A percentile compares a stretch with the other conserved stretches of the same genome.
Evolutionary conservation across 2,888 invertebrate species (phyloP).

Genomic region (Pilophorus perplexus): DNA sequence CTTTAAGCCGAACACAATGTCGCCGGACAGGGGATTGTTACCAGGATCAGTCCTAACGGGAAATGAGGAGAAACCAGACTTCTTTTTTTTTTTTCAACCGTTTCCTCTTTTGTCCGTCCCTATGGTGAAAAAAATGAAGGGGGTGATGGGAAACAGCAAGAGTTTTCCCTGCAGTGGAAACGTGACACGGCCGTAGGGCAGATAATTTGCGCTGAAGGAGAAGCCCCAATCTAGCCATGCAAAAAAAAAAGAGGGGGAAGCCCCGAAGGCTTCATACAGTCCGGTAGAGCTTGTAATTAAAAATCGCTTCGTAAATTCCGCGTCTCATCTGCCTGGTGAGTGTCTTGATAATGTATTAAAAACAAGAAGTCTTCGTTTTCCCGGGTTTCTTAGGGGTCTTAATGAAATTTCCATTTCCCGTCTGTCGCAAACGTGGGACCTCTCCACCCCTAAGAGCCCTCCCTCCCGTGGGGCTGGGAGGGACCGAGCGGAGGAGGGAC

Average conservation of each 20-base stretch:
- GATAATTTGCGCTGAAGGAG: slow-evolving; percentile 11
- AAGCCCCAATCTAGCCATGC: slow-evolving; percentile 13
- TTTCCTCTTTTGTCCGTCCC: no score
- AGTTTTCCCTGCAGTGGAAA: slow-evolving; percentile 1
- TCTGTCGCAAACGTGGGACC: no score
- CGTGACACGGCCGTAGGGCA: slow-evolving; percentile 12
- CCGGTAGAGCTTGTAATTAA: slow-evolving; percentile 7
- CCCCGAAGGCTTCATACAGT: not conserved
- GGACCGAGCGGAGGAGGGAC: no score
- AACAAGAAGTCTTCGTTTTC: not conserved
- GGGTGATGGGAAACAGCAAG: slow-evolving; percentile 8
- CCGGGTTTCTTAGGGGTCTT: slow-evolving; percentile 2
- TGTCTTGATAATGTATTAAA: slow-evolving; percentile 16
- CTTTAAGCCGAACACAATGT: no score
- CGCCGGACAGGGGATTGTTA: no score
- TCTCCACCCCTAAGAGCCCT: no score
- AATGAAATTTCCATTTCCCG: slow-evolving; percentile 12
- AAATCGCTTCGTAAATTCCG: slow-evolving; percentile 16
- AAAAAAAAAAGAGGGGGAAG: not conserved
- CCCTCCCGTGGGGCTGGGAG: no score
- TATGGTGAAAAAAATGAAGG: not conserved
- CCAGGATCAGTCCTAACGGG: no score
- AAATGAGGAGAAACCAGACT: no score
- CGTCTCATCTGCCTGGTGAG: not conserved
- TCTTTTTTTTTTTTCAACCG: no score